Conservation (phyloP, 2,113 vertebrate species). For the Xenopus laevis region DNA sequence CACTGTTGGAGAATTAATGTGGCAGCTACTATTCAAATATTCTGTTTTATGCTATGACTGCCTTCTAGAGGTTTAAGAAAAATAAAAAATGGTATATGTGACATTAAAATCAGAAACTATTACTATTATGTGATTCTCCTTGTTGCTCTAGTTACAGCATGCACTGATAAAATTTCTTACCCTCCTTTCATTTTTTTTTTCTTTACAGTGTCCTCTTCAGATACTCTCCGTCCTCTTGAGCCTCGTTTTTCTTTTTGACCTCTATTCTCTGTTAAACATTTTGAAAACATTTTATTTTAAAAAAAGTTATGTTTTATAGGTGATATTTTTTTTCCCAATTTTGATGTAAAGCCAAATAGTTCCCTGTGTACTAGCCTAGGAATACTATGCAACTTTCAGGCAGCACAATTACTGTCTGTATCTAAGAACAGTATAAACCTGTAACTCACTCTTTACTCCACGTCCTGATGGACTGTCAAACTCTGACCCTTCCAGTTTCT, state of each 20-base stretch:
- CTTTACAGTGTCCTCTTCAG: slow-evolving; percentile 89
- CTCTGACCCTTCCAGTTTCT: slow-evolving; percentile 88
- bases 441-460: slow-evolving; percentile 74
- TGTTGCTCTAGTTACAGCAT: too few species aligned
- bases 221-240: slow-evolving; percentile 79
- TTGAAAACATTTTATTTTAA: too few species aligned
- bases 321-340: background rate
- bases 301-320: background rate
- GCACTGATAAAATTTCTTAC: slow-evolving; percentile 58
- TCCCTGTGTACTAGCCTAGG: background rate
- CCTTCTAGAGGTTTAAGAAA: too few species aligned
- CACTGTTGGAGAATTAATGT: too few species aligned
- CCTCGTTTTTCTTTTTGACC: slow-evolving; percentile 83
- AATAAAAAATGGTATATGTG: too few species aligned
- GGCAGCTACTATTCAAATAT: too few species aligned
- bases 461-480: slow-evolving; percentile 77
- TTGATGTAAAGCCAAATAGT: background rate
- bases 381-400: background rate
- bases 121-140: too few species aligned
- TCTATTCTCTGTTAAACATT: slow-evolving; percentile 67
- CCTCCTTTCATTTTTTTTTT: slow-evolving; percentile 93
- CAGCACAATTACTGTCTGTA: too few species aligned
- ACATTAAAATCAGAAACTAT: too few species aligned
- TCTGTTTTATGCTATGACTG: too few species aligned
- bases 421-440: background rate